Conservation (phyloP, 2,113 vertebrate species). For the Saguinus midas region DNA sequence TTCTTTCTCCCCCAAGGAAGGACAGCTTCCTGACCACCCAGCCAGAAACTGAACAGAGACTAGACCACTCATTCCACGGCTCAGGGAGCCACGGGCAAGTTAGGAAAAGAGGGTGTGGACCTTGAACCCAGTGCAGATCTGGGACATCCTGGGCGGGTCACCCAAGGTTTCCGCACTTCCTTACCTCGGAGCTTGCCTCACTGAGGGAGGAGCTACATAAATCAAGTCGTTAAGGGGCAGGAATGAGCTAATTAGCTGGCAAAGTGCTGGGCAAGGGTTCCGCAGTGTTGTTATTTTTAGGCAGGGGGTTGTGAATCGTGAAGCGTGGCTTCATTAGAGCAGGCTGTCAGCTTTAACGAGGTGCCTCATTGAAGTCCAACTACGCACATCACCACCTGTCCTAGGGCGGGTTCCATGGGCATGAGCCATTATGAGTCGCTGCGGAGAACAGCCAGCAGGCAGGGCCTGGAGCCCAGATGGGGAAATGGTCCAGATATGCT, state of each 20-base stretch:
- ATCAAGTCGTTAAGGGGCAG: neutral
- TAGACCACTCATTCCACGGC: rapidly evolving
- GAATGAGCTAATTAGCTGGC: neutral
- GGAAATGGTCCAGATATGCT: rapidly evolving
- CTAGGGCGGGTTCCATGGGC: neutral
- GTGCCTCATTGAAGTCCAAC: neutral
- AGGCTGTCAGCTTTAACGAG: neutral
- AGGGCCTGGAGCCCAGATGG: no score
- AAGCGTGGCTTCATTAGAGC: neutral
- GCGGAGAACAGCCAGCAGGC: neutral
- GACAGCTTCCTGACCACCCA: no score
- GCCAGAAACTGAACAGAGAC: neutral
- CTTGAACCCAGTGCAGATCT: no score
- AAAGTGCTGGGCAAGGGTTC: neutral
- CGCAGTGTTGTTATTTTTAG: neutral
- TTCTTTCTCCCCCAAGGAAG: neutral
- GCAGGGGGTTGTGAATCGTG: neutral
- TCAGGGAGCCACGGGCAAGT: neutral
- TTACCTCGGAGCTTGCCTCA: no score
- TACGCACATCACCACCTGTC: neutral
- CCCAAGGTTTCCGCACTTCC: neutral
- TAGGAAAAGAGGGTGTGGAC: rapidly evolving
- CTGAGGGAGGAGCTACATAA: neutral
- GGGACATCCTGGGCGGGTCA: rapidly evolving
- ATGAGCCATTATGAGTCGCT: neutral